phyloP scores from a whole-genome alignment of 2,888 invertebrate genomes.

The Erynnis tages region DNA sequence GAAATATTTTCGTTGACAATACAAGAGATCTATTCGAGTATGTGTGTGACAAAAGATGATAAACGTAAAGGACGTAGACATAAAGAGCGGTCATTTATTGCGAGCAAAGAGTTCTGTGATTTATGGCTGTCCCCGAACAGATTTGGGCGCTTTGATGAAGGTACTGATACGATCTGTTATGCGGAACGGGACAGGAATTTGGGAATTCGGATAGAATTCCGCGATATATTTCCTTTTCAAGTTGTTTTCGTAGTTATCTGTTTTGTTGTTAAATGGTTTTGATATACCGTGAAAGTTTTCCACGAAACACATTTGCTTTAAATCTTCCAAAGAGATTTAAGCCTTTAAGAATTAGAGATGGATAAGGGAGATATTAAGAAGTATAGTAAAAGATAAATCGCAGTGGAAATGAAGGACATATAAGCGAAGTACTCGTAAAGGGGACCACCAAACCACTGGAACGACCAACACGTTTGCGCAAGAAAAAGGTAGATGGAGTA shows the following conservation, averaged over 20 bases:
- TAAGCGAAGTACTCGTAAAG: no score
- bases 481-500: no score
- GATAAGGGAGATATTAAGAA: no score
- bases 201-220: background rate
- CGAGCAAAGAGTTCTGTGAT: constrained; percentile 3
- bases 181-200: background rate
- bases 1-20: constrained; percentile 12
- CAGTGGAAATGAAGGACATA: no score
- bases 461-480: no score
- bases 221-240: background rate
- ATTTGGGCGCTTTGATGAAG: constrained; percentile 2
- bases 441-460: no score
- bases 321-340: no score
- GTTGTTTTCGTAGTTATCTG: background rate
- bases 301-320: no score
- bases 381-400: no score
- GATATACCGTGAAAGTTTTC: background rate
- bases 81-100: constrained; percentile 19
- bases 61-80: constrained; percentile 12
- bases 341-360: no score
- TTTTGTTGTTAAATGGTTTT: background rate
- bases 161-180: background rate
- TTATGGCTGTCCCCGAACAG: constrained; percentile 11
- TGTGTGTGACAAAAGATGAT: constrained; percentile 22
- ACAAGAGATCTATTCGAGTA: background rate